phyloP scores from a whole-genome alignment of 2,113 vertebrate genomes.

The Entomyzon cyanotis region DNA sequence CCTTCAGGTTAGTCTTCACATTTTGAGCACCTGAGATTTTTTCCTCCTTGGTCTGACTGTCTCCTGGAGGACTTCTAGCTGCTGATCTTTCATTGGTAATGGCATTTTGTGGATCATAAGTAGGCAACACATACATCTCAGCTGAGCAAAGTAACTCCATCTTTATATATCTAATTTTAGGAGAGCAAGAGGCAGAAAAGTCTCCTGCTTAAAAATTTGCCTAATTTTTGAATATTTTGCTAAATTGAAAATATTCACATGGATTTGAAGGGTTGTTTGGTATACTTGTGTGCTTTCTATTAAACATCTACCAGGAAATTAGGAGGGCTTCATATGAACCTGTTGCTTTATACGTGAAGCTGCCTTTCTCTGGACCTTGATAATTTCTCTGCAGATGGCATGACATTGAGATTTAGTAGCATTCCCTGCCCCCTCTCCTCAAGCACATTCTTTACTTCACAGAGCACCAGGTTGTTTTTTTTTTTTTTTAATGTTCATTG shows the following conservation, averaged over 20 bases:
- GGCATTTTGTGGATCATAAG: not conserved
- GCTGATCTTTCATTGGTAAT: not conserved
- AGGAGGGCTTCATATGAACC: not conserved
- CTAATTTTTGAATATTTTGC: not conserved
- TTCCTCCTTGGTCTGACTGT: not conserved
- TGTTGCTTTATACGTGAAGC: not conserved
- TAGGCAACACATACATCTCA: not conserved
- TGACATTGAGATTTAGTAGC: not conserved
- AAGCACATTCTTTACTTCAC: slow-evolving; percentile 15
- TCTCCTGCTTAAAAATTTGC: not conserved
- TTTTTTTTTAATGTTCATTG: slow-evolving; percentile 4
- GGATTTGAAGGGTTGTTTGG: not conserved
- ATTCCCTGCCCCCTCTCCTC: not conserved
- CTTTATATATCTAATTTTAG: not conserved
- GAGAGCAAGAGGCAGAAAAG: not conserved
- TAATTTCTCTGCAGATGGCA: not conserved
- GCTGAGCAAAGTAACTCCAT: not conserved
- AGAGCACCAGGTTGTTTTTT: not conserved
- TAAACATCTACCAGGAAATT: not conserved
- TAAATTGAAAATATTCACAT: not conserved
- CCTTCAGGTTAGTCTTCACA: not conserved
- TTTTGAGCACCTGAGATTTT: not conserved
- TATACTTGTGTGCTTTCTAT: not conserved
- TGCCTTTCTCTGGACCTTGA: not conserved
- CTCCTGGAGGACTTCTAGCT: not conserved